Percentiles rank a stretch among this genome's conserved stretches.
Conservation (phyloP, 1,140 invertebrate species). For the Holcopasites calliopsidis region DNA sequence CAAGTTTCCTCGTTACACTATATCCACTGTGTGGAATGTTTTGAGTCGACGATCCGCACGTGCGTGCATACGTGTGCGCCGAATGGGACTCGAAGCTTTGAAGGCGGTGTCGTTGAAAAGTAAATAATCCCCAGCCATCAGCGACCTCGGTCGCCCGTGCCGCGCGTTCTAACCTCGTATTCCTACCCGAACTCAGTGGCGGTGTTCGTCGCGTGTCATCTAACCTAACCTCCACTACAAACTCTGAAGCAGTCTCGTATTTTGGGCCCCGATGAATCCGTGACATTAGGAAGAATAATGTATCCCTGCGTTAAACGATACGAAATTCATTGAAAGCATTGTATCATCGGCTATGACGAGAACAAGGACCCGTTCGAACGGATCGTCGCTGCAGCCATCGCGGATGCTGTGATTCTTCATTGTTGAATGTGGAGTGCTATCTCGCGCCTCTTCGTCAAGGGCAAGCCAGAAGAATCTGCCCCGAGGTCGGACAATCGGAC, state of each 20-base stretch:
- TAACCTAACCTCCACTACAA: background rate
- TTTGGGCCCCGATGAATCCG: background rate
- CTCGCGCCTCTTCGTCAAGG: constrained; percentile 75
- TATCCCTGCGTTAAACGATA: background rate
- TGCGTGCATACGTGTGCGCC: background rate
- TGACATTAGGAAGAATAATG: no score
- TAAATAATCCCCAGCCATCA: background rate
- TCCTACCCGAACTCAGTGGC: background rate
- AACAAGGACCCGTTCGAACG: constrained; percentile 51
- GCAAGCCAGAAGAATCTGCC: constrained; percentile 68
- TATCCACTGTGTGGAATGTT: no score
- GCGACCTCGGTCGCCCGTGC: background rate
- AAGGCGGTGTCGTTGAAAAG: background rate
- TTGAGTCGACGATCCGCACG: background rate
- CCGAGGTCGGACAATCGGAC: constrained; percentile 57
- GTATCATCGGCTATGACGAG: constrained; percentile 61
- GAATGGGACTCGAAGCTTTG: background rate
- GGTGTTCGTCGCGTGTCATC: background rate
- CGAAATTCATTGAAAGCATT: background rate
- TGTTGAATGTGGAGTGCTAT: constrained; percentile 79
- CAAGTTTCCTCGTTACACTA: background rate
- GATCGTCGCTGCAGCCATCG: constrained; percentile 21
- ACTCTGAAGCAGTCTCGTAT: no score
- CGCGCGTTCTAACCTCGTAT: constrained; percentile 31
- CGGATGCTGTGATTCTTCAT: constrained; percentile 26